Evolutionary conservation across 2,113 vertebrate species (phyloP), one percentile per base, ranked within the genome.

Genomic region (Motacilla tschutschensis): DNA sequence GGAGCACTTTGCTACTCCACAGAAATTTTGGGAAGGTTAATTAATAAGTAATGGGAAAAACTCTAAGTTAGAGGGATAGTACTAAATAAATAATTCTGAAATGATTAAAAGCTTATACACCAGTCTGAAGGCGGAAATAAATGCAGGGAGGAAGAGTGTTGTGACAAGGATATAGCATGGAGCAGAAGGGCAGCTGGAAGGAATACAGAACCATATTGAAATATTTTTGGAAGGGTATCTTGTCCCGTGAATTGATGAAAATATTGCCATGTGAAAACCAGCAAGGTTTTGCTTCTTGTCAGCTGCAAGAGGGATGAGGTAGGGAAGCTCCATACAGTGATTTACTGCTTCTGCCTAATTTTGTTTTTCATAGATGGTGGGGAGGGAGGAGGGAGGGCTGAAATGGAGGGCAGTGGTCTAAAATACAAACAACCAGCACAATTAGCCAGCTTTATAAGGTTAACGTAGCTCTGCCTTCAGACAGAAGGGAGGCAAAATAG

Each of bases 381-480:
- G 25, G 43, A 80, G 26, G 43, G 44, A 91, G 48, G 35, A 81
- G 47, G 51, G 38, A 79, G 38, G 17, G 20, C 80, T 80, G 60
- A 73, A 79, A 77, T 53, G 41, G 29, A 72, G 57, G 40, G 44
- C 57, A 90, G 15, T 43, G 54, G 78, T 77, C 65, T 91, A 38
- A 83, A 92, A 85, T 85, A 91, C 73, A 83, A 82, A 35, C 59
- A 77, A 71, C 50, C 46, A 83, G 50, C 69, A 85, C 57, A 89
- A 87, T 93, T 92, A 64, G 31, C 44, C 8, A 50, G 69, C 62
- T 91, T 93, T 90, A 88, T 73, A 72, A 88, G 78, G 87, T 89
- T 90, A 93, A 85, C 41, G n/a, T n/a, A 87, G 54, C 64, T 88
- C 80, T 92, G 73, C 65, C 47, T 87, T 83, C 73, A 85, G 87